These are phyloP conservation scores for Pseudomugil tenellus DNA, from an alignment of 2,797 vertebrate species.

Conservation along the genomic window DNA sequence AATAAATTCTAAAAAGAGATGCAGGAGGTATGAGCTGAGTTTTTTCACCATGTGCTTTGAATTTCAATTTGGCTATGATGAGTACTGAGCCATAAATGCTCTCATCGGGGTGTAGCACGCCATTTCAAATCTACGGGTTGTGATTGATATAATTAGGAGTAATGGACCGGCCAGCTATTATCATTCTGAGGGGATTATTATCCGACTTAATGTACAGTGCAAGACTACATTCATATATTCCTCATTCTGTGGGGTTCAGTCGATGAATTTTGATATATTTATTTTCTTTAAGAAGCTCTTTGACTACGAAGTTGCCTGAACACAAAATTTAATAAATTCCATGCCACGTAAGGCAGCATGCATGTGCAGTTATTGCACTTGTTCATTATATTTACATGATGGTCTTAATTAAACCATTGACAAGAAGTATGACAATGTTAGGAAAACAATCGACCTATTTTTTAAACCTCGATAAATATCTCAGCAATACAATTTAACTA, in stretches of 20 bases:
- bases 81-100: slow-evolving; percentile 53
- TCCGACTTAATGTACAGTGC: slow-evolving; percentile 52
- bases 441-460: no score
- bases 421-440: no score
- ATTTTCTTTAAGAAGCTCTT: neutral
- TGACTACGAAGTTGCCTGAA: neutral
- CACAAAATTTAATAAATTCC: neutral
- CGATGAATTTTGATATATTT: neutral
- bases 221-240: slow-evolving; percentile 11
- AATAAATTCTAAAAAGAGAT: slow-evolving; percentile 29
- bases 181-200: slow-evolving; percentile 50
- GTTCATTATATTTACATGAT: neutral
- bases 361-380: neutral
- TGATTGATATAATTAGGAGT: slow-evolving; percentile 74
- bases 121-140: slow-evolving; percentile 56
- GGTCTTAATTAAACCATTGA: neutral
- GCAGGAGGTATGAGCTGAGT: slow-evolving; percentile 43
- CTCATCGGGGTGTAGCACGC: slow-evolving; percentile 50
- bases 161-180: slow-evolving; percentile 60
- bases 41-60: slow-evolving; percentile 58
- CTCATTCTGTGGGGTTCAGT: slow-evolving; percentile 1
- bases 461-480: no score
- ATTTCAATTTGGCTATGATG: slow-evolving; percentile 61
- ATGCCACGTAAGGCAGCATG: neutral
- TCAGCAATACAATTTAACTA: no score